Base-by-base conservation (phyloP, 2,113 vertebrate species). In the Phalacrocorax pelagicus region DNA sequence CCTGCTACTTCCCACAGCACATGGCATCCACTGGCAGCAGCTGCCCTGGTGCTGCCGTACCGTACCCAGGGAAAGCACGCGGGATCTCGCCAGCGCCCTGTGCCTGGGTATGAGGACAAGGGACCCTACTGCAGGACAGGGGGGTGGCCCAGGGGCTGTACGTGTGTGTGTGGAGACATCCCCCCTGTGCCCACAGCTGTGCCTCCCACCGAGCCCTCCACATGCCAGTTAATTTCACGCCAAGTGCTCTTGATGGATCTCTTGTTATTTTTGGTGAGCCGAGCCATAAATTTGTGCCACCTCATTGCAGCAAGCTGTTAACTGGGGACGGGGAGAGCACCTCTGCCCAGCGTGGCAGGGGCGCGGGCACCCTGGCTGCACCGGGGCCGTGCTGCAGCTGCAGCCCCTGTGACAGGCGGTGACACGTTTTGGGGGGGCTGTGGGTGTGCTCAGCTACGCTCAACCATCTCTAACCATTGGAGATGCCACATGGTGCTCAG, bases 181-280 rank as follows among this genome's bases (percentile, higher is more conserved):
- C 32, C 65, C 19, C 46, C 66, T 3, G 27, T 4, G 10, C 70
- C 84, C 0, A 6, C 63, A 75, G 94, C 90, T 27, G 0, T 7
- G 29, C 61, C 47, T 61, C 15, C 96, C 52, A 71, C 96, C 34
- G 42, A 95, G 96, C 97, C 96, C 93, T 85, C 87, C 87, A 77
- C 94, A 44, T 57, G 96, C 98, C 97, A 98, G 97, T 97, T 98
- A 97, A 98, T 98, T 98, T 98, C 98, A 98, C 97, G 96, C 97
- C 98, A 95, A 98, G 97, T 81, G 98, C 98, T 94, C 97, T 97
- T 98, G 98, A 98, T 98, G 97, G 98, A 98, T 98, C 97, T 94
- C 98, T 98, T 98, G 98, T 98, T 98, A 98, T 98, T 98, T 98
- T 97, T 98, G 98, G 98, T 98, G 98, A 98, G 98, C 97, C 65